These are phyloP conservation scores for Chelidonichthys spinosus DNA, from an alignment of 2,797 vertebrate genomes.

Conservation along the genomic window DNA sequence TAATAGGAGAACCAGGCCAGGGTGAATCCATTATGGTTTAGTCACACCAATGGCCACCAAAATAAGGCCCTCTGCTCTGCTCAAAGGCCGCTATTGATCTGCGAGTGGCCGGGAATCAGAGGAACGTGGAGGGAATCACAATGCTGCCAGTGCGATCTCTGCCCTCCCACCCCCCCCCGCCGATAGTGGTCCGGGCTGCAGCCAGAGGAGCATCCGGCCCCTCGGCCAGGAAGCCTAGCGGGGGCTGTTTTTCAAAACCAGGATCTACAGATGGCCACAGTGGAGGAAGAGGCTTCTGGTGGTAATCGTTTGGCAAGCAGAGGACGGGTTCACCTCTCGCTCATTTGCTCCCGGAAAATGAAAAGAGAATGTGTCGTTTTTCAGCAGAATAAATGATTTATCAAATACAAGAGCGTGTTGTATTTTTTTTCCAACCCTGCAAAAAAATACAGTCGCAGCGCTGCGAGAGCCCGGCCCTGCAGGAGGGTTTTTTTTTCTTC, in stretches of 20 bases:
- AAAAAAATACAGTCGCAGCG: slow-evolving; percentile 25
- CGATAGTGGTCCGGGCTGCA: slow-evolving; percentile 3
- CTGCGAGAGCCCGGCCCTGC: slow-evolving; percentile 11
- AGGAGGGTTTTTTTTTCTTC: slow-evolving; percentile 22
- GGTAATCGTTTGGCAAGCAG: neutral
- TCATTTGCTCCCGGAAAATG: too few relatives aligned
- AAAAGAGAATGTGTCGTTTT: too few relatives aligned
- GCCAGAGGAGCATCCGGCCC: too few relatives aligned
- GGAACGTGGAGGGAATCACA: slow-evolving; percentile 71
- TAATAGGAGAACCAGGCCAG: slow-evolving; percentile 67
- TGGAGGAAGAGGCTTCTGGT: neutral
- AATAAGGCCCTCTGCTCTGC: slow-evolving; percentile 68
- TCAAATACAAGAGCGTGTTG: neutral
- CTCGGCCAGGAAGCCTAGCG: neutral
- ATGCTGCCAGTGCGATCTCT: slow-evolving; percentile 29
- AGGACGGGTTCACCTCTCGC: too few relatives aligned
- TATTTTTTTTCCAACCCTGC: slow-evolving; percentile 1
- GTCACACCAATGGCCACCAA: slow-evolving; percentile 53
- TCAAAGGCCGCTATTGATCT: slow-evolving; percentile 80
- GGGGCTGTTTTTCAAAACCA: neutral
- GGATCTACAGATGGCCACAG: neutral
- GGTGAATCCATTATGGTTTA: slow-evolving; percentile 74
- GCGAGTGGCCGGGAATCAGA: slow-evolving; percentile 66
- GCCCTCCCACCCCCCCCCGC: slow-evolving; percentile 33
- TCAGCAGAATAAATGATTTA: neutral